phyloP scores from a whole-genome alignment of 2,888 invertebrate species.

The Phrixothrix hirtus region DNA sequence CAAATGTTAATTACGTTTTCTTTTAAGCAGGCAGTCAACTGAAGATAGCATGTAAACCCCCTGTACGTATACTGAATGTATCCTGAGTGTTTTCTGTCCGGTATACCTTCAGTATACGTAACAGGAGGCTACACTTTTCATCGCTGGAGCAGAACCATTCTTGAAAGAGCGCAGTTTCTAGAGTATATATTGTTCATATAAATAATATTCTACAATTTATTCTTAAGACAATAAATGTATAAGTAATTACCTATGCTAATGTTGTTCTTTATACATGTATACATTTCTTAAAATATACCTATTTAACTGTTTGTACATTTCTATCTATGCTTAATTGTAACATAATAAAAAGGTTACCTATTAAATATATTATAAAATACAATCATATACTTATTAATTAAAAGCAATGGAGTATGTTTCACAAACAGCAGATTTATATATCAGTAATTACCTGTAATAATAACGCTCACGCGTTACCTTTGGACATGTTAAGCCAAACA shows the following conservation, averaged over 20 bases:
- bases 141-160: slow-evolving; percentile 56
- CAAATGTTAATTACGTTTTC: no score
- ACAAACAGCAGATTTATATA: no score
- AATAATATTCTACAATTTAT: not conserved
- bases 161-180: no score
- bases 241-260: not conserved
- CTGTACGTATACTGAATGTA: slow-evolving; percentile 99
- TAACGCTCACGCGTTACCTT: no score
- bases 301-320: no score
- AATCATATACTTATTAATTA: no score
- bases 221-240: not conserved
- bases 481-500: no score
- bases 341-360: not conserved
- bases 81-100: slow-evolving; percentile 98
- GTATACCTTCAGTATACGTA: slow-evolving; percentile 99
- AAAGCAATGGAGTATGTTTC: no score
- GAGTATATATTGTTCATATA: not conserved
- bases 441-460: no score
- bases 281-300: no score
- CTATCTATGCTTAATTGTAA: no score
- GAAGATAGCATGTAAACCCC: slow-evolving; percentile 71
- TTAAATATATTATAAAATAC: no score
- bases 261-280: not conserved
- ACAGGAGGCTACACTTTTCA: slow-evolving; percentile 88
- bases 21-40: slow-evolving; percentile 2